These are phyloP conservation scores for Acanthochromis polyacanthus DNA, from an alignment of 2,113 vertebrate genomes.

Conservation along the genomic window DNA sequence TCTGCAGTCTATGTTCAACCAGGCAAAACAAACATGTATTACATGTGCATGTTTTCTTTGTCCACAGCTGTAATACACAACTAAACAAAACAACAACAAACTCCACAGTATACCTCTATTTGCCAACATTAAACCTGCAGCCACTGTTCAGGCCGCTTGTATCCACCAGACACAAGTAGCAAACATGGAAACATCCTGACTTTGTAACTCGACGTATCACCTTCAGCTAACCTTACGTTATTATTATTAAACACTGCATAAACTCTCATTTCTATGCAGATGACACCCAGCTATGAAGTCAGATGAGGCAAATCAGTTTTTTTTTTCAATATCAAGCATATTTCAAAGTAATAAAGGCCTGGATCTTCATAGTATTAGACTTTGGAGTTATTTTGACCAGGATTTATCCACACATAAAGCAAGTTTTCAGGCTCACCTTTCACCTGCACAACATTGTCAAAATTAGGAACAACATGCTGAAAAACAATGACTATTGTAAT, in stretches of 20 bases:
- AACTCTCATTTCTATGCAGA: neutral
- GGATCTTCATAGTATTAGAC: no score
- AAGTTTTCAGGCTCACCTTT: no score
- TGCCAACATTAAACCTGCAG: neutral
- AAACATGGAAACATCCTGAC: neutral
- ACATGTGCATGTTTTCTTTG: neutral
- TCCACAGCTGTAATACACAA: neutral
- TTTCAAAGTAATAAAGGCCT: no score
- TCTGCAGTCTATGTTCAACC: neutral
- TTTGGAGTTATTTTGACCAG: no score
- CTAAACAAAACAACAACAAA: neutral
- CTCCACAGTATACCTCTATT: neutral
- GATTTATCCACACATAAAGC: no score
- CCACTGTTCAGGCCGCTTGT: neutral
- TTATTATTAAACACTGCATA: neutral
- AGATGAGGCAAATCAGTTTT: neutral
- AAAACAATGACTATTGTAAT: no score
- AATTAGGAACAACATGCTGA: no score
- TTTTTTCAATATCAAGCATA: neutral
- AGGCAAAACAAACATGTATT: neutral
- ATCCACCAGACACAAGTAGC: neutral
- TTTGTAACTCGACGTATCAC: neutral
- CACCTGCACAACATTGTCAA: no score
- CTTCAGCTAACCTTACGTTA: neutral
- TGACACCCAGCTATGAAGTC: neutral